phyloP scores from a whole-genome alignment of 2,888 invertebrate genomes.

The Hydraecia micacea region DNA sequence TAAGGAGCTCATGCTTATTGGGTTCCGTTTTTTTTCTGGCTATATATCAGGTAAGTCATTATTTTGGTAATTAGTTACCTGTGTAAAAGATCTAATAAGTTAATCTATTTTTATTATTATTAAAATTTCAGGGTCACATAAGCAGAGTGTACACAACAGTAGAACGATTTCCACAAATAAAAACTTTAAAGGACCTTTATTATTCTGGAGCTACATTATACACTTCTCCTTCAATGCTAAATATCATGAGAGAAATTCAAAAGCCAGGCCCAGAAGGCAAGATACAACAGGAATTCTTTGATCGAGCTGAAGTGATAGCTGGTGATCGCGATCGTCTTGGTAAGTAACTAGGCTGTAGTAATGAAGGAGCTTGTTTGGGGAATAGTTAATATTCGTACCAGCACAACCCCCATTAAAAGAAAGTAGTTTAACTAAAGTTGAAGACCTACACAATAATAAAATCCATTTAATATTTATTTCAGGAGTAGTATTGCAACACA shows the following conservation, averaged over 20 bases:
- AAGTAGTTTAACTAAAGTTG: background rate
- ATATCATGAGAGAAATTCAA: conserved; percentile 60
- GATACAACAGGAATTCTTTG: conserved; percentile 57
- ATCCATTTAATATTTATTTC: conserved; percentile 20
- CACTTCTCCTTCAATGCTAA: conserved; percentile 67
- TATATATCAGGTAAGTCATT: conserved; percentile 73
- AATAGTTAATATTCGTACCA: background rate
- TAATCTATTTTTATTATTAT: background rate
- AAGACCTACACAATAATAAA: background rate
- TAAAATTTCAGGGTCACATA: conserved; percentile 72
- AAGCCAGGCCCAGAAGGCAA: conserved; percentile 41
- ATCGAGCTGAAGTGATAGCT: conserved; percentile 22
- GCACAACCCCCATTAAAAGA: background rate
- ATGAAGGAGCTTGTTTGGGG: background rate
- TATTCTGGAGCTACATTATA: conserved; percentile 62
- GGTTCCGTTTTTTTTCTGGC: conserved; percentile 72
- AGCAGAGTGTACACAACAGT: conserved; percentile 77
- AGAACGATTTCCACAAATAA: conserved; percentile 63
- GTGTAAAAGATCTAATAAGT: background rate
- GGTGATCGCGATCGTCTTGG: conserved; percentile 48
- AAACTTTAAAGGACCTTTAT: conserved; percentile 69
- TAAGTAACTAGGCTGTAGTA: conserved; percentile 48
- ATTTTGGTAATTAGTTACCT: background rate
- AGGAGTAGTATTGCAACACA: conserved; percentile 63
- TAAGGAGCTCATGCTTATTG: conserved; percentile 71